Percentiles rank a stretch among this genome's conserved stretches.
Conservation (phyloP, 1,140 invertebrate species). For the Prorops nasuta region DNA sequence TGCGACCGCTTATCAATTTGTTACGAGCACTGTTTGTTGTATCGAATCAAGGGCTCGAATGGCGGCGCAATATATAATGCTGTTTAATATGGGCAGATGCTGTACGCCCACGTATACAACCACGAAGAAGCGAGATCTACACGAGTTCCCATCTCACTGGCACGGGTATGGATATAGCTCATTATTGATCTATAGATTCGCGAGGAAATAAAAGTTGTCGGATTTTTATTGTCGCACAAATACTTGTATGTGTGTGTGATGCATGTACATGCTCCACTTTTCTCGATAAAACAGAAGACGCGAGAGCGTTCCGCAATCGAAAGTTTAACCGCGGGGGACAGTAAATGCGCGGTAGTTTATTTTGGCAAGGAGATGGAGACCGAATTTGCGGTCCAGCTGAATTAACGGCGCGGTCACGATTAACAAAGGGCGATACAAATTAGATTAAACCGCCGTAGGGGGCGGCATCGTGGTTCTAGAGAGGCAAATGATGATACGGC, state of each 20-base stretch:
- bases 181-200: slow-evolving; percentile 25
- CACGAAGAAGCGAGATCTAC: slow-evolving; percentile 9
- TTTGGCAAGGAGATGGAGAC: slow-evolving; percentile 25
- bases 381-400: slow-evolving; percentile 37
- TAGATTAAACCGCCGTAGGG: slow-evolving; percentile 56
- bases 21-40: slow-evolving; percentile 50
- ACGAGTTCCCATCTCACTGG: slow-evolving; percentile 20
- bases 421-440: slow-evolving; percentile 55
- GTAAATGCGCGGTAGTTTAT: slow-evolving; percentile 45
- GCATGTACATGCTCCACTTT: no score
- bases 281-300: no score
- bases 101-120: slow-evolving; percentile 10
- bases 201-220: neutral
- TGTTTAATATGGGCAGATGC: slow-evolving; percentile 42
- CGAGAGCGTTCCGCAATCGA: slow-evolving; percentile 2
- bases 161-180: no score
- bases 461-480: slow-evolving; percentile 47
- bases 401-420: slow-evolving; percentile 46
- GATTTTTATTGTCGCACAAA: no score
- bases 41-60: slow-evolving; percentile 41
- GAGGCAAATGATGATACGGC: slow-evolving; percentile 53
- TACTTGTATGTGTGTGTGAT: no score
- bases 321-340: neutral
- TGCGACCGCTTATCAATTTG: slow-evolving; percentile 54
- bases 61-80: slow-evolving; percentile 47